phyloP scores from a whole-genome alignment of 2,113 vertebrate species.

The Pavo muticus region DNA sequence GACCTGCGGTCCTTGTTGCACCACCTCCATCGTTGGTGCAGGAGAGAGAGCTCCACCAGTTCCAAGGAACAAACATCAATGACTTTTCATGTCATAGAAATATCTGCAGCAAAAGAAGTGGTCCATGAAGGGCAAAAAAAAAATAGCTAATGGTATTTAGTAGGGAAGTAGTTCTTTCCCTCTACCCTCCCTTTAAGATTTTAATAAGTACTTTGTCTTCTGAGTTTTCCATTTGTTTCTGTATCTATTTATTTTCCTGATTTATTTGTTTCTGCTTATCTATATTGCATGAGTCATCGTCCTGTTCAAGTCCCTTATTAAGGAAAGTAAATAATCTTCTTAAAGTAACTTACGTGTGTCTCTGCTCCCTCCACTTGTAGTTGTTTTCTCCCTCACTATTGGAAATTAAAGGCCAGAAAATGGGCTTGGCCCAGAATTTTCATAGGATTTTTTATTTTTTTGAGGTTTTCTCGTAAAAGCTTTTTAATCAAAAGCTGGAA shows the following conservation, averaged over 20 bases:
- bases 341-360: conserved; percentile 6
- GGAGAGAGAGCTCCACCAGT: neutral
- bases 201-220: conserved; percentile 12
- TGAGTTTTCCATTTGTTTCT: conserved; percentile 2
- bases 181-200: neutral
- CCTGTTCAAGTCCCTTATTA: conserved; percentile 18
- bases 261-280: conserved; percentile 37
- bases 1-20: neutral
- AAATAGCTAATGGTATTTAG: rapidly evolving
- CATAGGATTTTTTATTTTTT: neutral
- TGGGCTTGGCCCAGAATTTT: neutral
- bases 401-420: conserved; percentile 43
- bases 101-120: neutral
- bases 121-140: neutral
- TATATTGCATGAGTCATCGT: neutral
- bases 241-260: conserved; percentile 13
- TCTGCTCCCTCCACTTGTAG: neutral
- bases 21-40: neutral
- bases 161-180: neutral
- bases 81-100: neutral
- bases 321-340: conserved; percentile 16
- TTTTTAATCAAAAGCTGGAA: conserved; percentile 52
- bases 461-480: conserved; percentile 41
- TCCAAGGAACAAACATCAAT: neutral
- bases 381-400: conserved; percentile 13